Conservation (phyloP, 2,888 invertebrate species). For the Scrobipalpa costella region DNA sequence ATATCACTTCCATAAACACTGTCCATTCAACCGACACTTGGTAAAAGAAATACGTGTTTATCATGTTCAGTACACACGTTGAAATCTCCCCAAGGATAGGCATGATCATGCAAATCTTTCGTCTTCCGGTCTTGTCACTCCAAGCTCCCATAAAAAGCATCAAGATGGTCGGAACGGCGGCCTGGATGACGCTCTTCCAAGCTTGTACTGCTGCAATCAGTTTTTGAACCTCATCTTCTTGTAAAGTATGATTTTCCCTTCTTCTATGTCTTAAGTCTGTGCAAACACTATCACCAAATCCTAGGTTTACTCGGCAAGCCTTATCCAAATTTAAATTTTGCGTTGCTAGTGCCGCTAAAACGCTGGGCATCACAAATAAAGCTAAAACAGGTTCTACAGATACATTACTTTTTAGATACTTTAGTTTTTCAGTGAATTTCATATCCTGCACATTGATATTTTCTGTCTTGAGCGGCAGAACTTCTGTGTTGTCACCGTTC, state of each 20-base stretch:
- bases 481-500: constrained; percentile 48
- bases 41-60: constrained; percentile 79
- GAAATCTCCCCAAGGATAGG: constrained; percentile 80
- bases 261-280: constrained; percentile 85
- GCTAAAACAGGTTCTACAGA: constrained; percentile 85
- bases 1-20: constrained; percentile 77
- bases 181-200: constrained; percentile 80
- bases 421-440: constrained; percentile 69
- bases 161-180: constrained; percentile 75
- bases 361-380: constrained; percentile 84
- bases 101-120: constrained; percentile 82
- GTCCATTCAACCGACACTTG: constrained; percentile 78
- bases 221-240: constrained; percentile 84
- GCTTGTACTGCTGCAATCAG: constrained; percentile 78
- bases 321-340: constrained; percentile 93
- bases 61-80: constrained; percentile 72
- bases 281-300: constrained; percentile 85
- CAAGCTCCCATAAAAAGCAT: constrained; percentile 83
- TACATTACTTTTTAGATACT: constrained; percentile 77
- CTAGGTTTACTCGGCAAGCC: constrained; percentile 90
- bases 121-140: constrained; percentile 81
- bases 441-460: constrained; percentile 54
- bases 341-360: constrained; percentile 86
- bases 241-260: constrained; percentile 83
- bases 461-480: constrained; percentile 57